Conservation (phyloP, 2,113 vertebrate genomes). For the Catharus fuscescens region DNA sequence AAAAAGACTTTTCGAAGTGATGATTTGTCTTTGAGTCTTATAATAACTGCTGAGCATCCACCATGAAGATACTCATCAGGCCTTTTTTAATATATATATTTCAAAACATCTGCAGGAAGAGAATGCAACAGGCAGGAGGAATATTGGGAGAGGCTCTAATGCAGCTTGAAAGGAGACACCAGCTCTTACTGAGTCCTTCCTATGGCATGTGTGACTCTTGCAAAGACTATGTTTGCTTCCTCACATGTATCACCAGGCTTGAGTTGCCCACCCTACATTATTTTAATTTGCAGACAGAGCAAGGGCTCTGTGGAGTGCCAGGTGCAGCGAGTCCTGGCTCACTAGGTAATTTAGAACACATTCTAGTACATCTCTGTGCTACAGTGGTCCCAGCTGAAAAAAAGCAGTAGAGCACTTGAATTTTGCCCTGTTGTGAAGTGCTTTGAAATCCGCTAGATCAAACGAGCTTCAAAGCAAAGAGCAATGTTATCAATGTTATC, state of each 20-base stretch:
- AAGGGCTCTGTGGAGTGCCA: neutral
- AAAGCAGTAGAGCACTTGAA: neutral
- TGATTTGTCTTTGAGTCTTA: neutral
- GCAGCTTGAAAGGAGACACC: neutral
- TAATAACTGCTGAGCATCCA: neutral
- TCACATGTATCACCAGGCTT: neutral
- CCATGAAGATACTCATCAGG: neutral
- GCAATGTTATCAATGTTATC: neutral
- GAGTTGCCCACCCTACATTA: rapidly evolving
- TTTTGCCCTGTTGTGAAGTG: neutral
- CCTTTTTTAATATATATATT: neutral
- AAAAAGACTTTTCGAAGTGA: neutral
- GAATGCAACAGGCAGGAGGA: neutral
- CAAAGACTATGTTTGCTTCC: neutral
- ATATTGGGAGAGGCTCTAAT: neutral
- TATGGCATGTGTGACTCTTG: neutral
- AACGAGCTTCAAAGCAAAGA: neutral
- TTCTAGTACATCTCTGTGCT: neutral
- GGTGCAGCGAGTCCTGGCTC: rapidly evolving
- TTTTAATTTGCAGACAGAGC: neutral
- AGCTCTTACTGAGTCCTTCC: neutral
- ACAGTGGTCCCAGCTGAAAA: neutral
- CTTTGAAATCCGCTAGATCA: neutral
- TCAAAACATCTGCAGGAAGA: neutral
- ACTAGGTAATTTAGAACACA: neutral